Conservation (phyloP, 2,113 vertebrate species). For the Maccullochella peelii region DNA sequence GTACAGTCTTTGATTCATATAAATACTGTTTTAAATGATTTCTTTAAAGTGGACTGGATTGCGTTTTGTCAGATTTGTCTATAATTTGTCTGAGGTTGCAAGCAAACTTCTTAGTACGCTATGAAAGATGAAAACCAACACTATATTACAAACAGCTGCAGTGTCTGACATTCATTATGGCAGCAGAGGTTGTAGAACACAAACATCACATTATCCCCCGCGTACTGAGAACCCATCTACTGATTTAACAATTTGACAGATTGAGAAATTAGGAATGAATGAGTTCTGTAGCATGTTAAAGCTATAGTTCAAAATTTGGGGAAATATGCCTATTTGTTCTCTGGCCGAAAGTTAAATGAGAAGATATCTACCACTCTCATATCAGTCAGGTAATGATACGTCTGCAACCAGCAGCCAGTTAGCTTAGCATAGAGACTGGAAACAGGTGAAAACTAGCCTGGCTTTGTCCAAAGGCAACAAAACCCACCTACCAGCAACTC, state of each 20-base stretch:
- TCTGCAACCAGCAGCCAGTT: not conserved
- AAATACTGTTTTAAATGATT: conserved; percentile 17
- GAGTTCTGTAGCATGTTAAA: not conserved
- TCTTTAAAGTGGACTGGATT: conserved; percentile 3
- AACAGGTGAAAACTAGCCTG: not conserved
- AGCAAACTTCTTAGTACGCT: not conserved
- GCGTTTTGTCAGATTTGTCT: not conserved
- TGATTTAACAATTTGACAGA: not conserved
- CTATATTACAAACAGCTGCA: conserved; percentile 12
- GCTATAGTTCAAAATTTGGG: not conserved
- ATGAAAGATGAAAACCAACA: not conserved
- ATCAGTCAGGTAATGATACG: not conserved
- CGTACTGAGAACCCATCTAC: not conserved
- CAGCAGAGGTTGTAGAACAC: not conserved
- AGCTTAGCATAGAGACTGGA: not conserved
- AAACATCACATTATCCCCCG: not conserved
- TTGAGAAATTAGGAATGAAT: not conserved
- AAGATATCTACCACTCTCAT: not conserved
- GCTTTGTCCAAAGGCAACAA: not conserved
- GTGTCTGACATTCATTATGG: not conserved
- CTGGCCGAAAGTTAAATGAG: not conserved
- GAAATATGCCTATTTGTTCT: not conserved
- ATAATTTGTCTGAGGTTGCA: conserved; percentile 4
- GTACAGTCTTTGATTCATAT: conserved; percentile 31
- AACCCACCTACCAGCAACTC: not conserved